Evolutionary conservation across 2,888 invertebrate species (phyloP).

Genomic region (Caenorhabditis panamensis): DNA sequence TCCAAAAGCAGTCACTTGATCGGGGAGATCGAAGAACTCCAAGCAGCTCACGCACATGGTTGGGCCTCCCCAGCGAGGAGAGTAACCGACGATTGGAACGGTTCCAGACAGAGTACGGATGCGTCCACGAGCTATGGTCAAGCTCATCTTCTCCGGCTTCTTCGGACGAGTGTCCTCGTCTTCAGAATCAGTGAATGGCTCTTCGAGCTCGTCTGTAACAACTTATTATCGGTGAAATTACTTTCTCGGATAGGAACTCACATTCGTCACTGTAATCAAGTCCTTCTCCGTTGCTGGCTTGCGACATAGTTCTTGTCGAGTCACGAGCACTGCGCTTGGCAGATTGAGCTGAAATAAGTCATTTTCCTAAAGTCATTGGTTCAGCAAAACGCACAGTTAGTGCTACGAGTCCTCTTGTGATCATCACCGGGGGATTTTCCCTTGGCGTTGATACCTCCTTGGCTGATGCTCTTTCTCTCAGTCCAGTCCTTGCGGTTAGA

Average conservation of each 20-base stretch:
- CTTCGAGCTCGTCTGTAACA: constrained; percentile 77
- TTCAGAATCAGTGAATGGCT: constrained; percentile 80
- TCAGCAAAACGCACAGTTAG: constrained; percentile 65
- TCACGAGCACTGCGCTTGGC: constrained; percentile 59
- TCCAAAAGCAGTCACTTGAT: constrained; percentile 74
- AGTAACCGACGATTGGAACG: constrained; percentile 73
- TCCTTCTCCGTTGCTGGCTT: constrained; percentile 77
- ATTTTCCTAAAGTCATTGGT: neutral
- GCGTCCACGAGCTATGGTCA: constrained; percentile 78
- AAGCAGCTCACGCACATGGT: constrained; percentile 81
- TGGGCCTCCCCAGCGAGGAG: constrained; percentile 81
- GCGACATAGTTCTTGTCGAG: constrained; percentile 71
- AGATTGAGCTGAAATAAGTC: constrained; percentile 52
- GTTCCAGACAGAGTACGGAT: constrained; percentile 81
- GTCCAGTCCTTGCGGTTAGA: constrained; percentile 64
- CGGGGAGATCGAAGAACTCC: constrained; percentile 81
- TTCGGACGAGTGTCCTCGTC: constrained; percentile 74
- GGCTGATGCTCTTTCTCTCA: constrained; percentile 68
- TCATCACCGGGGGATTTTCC: constrained; percentile 46
- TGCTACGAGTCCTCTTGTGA: constrained; percentile 68
- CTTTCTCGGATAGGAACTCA: constrained; percentile 32
- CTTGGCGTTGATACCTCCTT: constrained; percentile 59
- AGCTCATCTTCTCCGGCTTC: constrained; percentile 74
- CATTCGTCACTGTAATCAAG: constrained; percentile 76
- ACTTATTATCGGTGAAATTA: constrained; percentile 8